phyloP scores from a whole-genome alignment of 1,140 invertebrate species.

The Aradophagus sp. region DNA sequence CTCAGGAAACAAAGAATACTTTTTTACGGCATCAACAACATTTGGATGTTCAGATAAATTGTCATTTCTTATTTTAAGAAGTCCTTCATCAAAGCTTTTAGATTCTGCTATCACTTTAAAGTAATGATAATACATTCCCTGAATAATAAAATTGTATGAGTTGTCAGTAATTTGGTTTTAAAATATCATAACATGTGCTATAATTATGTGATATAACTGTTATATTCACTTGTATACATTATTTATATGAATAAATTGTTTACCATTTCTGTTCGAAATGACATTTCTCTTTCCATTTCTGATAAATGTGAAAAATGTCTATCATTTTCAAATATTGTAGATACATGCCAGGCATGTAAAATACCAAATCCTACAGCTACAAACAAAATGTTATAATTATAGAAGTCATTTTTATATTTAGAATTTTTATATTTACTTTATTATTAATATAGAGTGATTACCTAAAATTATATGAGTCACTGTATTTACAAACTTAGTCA shows the following conservation, averaged over 20 bases:
- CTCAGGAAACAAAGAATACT: slow-evolving; percentile 90
- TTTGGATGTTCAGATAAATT: slow-evolving; percentile 87
- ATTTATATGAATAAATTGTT: slow-evolving; percentile 21
- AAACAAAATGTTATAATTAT: too few species aligned
- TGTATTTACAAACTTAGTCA: slow-evolving; percentile 31
- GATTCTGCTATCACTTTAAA: slow-evolving; percentile 87
- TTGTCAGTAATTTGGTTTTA: too few species aligned
- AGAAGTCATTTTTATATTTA: too few species aligned
- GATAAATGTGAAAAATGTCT: slow-evolving; percentile 89
- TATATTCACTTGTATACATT: too few species aligned
- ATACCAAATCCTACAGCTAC: slow-evolving; percentile 66
- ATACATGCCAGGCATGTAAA: slow-evolving; percentile 80
- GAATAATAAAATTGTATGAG: slow-evolving; percentile 61
- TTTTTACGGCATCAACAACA: slow-evolving; percentile 85
- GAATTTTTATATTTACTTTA: too few species aligned
- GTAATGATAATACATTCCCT: slow-evolving; percentile 92
- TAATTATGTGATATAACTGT: too few species aligned
- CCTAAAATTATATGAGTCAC: slow-evolving; percentile 13
- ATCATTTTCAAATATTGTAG: slow-evolving; percentile 86
- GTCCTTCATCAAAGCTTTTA: slow-evolving; percentile 78
- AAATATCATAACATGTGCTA: too few species aligned
- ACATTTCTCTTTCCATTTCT: slow-evolving; percentile 87
- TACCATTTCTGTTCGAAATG: slow-evolving; percentile 88
- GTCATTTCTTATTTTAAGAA: slow-evolving; percentile 81
- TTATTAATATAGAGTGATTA: too few species aligned